These are phyloP conservation scores for Myotis myotis DNA, from an alignment of 2,797 vertebrate genomes.

Conservation along the genomic window DNA sequence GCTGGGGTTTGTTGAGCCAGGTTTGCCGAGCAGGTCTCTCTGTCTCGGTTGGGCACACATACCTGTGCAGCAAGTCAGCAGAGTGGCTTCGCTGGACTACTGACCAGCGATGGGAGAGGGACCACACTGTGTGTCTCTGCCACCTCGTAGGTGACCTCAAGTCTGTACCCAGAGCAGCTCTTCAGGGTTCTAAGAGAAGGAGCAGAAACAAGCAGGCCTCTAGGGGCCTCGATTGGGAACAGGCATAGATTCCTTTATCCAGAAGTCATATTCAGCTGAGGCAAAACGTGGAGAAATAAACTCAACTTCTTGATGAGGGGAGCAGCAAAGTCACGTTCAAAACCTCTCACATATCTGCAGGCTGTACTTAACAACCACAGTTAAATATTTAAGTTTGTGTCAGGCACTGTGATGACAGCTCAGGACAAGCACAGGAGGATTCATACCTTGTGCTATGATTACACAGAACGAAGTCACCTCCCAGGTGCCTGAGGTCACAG, in stretches of 20 bases:
- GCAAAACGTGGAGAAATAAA: not conserved
- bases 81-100: not conserved
- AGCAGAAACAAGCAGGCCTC: not conserved
- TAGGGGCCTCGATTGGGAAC: not conserved
- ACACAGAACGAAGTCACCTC: not conserved
- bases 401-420: not conserved
- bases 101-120: not conserved
- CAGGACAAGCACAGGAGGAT: not conserved
- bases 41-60: not conserved
- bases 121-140: not conserved
- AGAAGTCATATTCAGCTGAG: not conserved
- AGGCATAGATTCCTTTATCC: not conserved
- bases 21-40: not conserved
- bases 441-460: not conserved
- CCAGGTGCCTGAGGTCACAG: not conserved
- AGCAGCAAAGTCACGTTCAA: not conserved
- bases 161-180: not conserved
- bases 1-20: not conserved
- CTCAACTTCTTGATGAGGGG: not conserved
- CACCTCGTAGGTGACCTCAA: not conserved
- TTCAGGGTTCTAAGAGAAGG: not conserved
- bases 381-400: not conserved
- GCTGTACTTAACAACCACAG: too few relatives aligned
- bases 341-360: not conserved
- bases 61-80: not conserved